Percentiles rank a stretch among this genome's conserved stretches.
Evolutionary conservation across 53 echinoderm and acorn worm genomes (phyloP).

Genomic region (Patiria pectinifera): DNA sequence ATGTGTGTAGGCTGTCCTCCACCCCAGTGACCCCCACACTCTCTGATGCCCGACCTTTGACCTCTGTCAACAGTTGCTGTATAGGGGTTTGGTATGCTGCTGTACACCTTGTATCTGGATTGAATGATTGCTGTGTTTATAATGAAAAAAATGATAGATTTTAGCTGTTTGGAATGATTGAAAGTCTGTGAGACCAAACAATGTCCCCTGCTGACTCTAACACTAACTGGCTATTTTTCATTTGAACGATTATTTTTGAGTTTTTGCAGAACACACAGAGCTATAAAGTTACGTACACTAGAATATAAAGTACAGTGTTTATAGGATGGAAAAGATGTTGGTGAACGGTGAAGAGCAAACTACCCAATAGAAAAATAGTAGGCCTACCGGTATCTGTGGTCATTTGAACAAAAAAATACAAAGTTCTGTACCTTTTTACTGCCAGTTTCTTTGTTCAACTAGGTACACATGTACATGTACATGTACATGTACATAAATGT

Average conservation of each 20-base stretch:
- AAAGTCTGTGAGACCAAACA: neutral
- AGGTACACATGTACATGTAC: neutral
- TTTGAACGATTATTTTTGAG: too few species aligned
- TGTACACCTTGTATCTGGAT: neutral
- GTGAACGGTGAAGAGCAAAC: too few species aligned
- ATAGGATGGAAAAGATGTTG: too few species aligned
- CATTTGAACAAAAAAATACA: too few species aligned
- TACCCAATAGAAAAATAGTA: too few species aligned
- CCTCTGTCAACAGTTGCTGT: neutral
- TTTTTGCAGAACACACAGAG: too few species aligned
- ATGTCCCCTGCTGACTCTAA: neutral
- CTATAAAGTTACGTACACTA: too few species aligned
- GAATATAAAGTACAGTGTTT: too few species aligned
- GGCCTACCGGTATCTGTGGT: too few species aligned
- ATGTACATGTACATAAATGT: neutral
- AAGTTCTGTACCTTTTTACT: too few species aligned
- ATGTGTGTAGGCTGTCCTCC: neutral
- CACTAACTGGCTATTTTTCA: neutral
- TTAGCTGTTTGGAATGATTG: neutral
- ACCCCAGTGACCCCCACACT: neutral
- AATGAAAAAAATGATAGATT: neutral
- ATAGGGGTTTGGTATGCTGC: neutral
- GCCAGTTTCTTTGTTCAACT: too few species aligned
- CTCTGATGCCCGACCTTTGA: neutral
- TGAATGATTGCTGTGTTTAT: slow-evolving; percentile 4